Evolutionary conservation across 2,888 invertebrate genomes (phyloP), one percentile per base, ranked within the genome.

Genomic region (Agrotis segetum): DNA sequence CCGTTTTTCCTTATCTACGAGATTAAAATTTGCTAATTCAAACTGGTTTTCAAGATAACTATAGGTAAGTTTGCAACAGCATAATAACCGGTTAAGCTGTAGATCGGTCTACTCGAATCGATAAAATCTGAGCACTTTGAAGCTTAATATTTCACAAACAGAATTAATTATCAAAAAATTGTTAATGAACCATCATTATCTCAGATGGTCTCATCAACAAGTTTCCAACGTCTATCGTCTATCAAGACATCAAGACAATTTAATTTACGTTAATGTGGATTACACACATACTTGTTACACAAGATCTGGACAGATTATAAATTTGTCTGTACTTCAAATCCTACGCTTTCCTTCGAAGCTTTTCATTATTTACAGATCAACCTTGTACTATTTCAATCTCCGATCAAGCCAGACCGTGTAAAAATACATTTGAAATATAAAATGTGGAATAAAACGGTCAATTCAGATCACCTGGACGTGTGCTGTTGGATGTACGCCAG

Each of bases 301-400:
- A 14, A 56, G 34, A 67, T 77, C 67, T 79, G 61, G 50, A 63
- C 68, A 71, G 60, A 74, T 56, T 75, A 84, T 82, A 86, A 85
- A 84, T 87, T 83, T 74, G 59, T 84, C 82, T 72, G 64, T 79
- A 87, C 84, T 85, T 74, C 71, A 88, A 88, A 91, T 85, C 90
- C 89, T 89, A 90, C 91, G 88, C 89, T 87, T 90, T 89, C 85
- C 81, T 87, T 85, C 85, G 75, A 82, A 88, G 79, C 88, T 79
- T 86, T 87, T 84, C 88, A 91, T 91, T 94, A 94, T 94, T 93
- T 92, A 84, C 81, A 94, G 93, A 90, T 87, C 88, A 92, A 89
- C 94, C 94, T 95, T 94, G 94, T 86, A 82, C 91, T 94, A 93
- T 93, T 93, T 92, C 84, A 67, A 88, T 87, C 87, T 84, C 81